Percentiles rank a stretch among this genome's conserved stretches.
These are phyloP conservation scores for Microplitis mediator DNA, from an alignment of 1,140 invertebrate species.

Conservation along the genomic window DNA sequence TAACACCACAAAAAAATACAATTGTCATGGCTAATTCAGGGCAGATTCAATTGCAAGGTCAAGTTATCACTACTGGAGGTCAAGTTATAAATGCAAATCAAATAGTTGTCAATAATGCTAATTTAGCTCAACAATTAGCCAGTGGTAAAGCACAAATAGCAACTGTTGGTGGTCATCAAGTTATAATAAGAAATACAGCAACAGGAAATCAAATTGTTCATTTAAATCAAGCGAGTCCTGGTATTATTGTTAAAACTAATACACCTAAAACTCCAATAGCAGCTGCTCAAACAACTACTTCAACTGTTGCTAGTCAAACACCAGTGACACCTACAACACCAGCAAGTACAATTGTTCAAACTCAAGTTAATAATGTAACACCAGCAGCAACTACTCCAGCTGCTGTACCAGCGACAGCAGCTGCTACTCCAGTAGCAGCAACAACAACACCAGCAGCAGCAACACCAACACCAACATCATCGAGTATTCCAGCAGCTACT, in stretches of 20 bases:
- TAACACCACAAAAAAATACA: constrained; percentile 48
- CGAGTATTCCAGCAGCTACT: constrained; percentile 60
- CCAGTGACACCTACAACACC: constrained; percentile 36
- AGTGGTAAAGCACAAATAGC: constrained; percentile 81
- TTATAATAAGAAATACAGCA: constrained; percentile 71
- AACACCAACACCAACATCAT: constrained; percentile 25
- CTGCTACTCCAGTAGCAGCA: constrained; percentile 32
- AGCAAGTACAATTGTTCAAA: constrained; percentile 21
- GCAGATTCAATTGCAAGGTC: constrained; percentile 39
- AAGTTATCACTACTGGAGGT: constrained; percentile 61
- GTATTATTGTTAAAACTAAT: constrained; percentile 54
- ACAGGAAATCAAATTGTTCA: constrained; percentile 72
- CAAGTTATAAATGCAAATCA: constrained; percentile 64
- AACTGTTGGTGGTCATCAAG: constrained; percentile 82
- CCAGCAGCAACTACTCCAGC: constrained; percentile 38
- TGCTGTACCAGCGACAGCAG: constrained; percentile 24
- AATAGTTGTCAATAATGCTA: constrained; percentile 77
- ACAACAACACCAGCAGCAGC: constrained; percentile 26
- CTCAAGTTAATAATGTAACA: constrained; percentile 32
- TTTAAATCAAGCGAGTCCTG: constrained; percentile 52
- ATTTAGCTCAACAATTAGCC: constrained; percentile 76
- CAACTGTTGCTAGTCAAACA: constrained; percentile 2
- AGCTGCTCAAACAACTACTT: background rate
- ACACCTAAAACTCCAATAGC: constrained; percentile 11
- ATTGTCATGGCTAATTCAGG: constrained; percentile 55